Evolutionary conservation across 2,797 vertebrate genomes (phyloP).

Genomic region (Sciaenops ocellatus): DNA sequence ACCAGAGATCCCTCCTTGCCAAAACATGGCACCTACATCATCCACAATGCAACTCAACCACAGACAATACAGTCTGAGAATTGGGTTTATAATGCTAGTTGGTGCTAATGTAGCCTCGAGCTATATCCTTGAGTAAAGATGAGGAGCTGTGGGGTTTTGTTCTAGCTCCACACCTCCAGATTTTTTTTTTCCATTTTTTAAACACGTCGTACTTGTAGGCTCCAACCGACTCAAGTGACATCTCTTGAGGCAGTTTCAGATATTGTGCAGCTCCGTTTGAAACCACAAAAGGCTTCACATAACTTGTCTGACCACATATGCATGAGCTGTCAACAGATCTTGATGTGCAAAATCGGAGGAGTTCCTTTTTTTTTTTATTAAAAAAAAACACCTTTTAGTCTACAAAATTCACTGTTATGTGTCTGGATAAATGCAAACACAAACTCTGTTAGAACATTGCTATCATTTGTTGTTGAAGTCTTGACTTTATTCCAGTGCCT

Average conservation of each 20-base stretch:
- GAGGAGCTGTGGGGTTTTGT: constrained; percentile 8
- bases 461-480: constrained; percentile 24
- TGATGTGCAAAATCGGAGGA: neutral
- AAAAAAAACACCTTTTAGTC: neutral
- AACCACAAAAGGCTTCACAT: neutral
- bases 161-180: neutral
- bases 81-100: constrained; percentile 17
- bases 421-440: constrained; percentile 23
- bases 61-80: neutral
- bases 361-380: constrained; percentile 1
- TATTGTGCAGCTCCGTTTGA: neutral
- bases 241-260: neutral
- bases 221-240: neutral
- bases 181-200: neutral
- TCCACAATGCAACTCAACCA: constrained; percentile 30
- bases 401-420: constrained; percentile 30
- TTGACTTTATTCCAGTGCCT: constrained; percentile 41
- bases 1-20: neutral
- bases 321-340: constrained; percentile 8
- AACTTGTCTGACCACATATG: neutral
- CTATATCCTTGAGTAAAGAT: constrained; percentile 20
- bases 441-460: constrained; percentile 39
- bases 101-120: constrained; percentile 31
- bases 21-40: neutral
- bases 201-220: too few species aligned